These are phyloP conservation scores for Mythimna albipuncta DNA, from an alignment of 2,888 invertebrate species.

Conservation along the genomic window DNA sequence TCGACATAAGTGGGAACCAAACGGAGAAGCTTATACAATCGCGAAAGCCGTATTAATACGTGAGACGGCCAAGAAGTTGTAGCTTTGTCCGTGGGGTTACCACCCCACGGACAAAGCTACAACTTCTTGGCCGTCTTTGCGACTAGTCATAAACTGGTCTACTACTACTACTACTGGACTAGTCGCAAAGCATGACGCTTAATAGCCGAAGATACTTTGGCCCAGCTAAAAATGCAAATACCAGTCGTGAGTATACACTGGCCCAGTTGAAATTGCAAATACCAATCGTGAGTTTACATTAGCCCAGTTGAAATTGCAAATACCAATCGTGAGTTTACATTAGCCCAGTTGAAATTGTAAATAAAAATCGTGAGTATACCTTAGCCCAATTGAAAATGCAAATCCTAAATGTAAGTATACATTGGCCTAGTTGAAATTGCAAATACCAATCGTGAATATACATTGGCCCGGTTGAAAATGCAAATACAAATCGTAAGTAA, in stretches of 20 bases:
- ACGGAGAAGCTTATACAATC: background rate
- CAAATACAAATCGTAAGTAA: background rate
- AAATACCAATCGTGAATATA: background rate
- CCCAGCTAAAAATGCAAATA: background rate
- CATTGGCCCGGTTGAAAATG: too few relatives aligned
- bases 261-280: too few relatives aligned
- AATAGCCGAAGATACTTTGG: background rate
- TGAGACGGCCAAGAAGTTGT: background rate
- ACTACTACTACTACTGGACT: too few relatives aligned
- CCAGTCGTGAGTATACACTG: too few relatives aligned
- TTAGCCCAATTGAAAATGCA: too few relatives aligned
- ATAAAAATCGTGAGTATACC: background rate
- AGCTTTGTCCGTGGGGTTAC: background rate
- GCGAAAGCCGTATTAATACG: background rate
- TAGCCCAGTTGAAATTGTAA: too few relatives aligned
- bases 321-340: background rate
- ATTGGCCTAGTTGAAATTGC: background rate
- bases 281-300: too few relatives aligned
- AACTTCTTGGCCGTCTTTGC: too few relatives aligned
- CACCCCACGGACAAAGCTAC: too few relatives aligned
- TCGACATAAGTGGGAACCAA: background rate
- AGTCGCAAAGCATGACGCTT: constrained; percentile 1
- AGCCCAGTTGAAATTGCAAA: background rate
- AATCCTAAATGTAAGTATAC: too few relatives aligned
- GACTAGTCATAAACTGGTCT: too few relatives aligned